phyloP scores from a whole-genome alignment of 2,888 invertebrate species.

The Theretra japonica region DNA sequence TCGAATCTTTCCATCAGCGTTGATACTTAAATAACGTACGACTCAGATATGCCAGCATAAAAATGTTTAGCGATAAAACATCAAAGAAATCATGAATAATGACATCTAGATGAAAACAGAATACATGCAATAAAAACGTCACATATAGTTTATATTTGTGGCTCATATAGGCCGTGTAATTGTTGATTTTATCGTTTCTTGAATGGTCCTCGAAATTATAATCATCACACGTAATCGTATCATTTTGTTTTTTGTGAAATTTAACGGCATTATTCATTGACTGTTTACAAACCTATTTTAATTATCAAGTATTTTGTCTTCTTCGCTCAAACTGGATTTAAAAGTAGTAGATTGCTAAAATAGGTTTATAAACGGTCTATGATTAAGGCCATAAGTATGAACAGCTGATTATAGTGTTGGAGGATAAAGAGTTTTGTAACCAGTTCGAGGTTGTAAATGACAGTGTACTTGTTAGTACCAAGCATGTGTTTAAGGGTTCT shows the following conservation, averaged over 20 bases:
- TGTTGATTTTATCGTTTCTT: constrained; percentile 56
- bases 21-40: constrained; percentile 59
- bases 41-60: constrained; percentile 67
- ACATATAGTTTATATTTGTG: constrained; percentile 66
- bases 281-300: too few relatives aligned
- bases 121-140: constrained; percentile 79
- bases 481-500: background rate
- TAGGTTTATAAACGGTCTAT: too few relatives aligned
- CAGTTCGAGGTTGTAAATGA: background rate
- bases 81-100: constrained; percentile 78
- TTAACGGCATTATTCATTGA: too few relatives aligned
- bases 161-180: constrained; percentile 57
- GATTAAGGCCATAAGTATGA: too few relatives aligned
- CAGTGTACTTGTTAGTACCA: background rate
- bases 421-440: background rate
- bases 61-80: constrained; percentile 76
- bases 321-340: too few relatives aligned
- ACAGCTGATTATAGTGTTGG: background rate
- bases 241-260: background rate
- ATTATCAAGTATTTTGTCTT: too few relatives aligned
- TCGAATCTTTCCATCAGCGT: constrained; percentile 41
- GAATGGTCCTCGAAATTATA: constrained; percentile 25
- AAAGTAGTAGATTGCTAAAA: too few relatives aligned
- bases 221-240: constrained; percentile 15
- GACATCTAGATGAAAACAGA: constrained; percentile 78